These are phyloP conservation scores for Cepaea nemoralis DNA, from an alignment of 1,140 invertebrate genomes.

Conservation along the genomic window DNA sequence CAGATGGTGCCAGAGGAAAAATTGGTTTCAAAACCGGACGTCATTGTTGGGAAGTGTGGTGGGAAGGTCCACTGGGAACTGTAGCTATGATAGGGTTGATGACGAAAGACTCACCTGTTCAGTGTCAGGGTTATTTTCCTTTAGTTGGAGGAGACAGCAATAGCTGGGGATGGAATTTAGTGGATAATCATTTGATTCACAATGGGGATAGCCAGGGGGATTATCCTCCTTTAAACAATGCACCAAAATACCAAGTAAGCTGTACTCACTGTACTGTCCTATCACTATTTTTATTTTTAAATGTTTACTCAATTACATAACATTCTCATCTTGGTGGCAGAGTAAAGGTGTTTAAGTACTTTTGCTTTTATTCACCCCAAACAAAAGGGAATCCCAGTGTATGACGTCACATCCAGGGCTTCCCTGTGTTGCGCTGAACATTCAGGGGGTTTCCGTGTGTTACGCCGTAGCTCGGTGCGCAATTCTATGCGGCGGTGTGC, in stretches of 20 bases:
- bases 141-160: conserved; percentile 94
- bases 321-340: no score
- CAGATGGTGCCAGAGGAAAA: conserved; percentile 94
- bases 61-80: conserved; percentile 93
- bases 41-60: conserved; percentile 98
- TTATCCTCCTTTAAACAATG: conserved; percentile 96
- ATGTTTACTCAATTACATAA: no score
- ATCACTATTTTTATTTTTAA: no score
- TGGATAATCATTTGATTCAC: conserved; percentile 96
- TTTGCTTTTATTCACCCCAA: no score
- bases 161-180: conserved; percentile 99
- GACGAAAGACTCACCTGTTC: conserved; percentile 90
- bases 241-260: conserved; percentile 94
- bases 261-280: no score
- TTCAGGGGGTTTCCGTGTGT: no score
- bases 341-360: no score
- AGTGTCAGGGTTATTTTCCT: conserved; percentile 93
- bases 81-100: conserved; percentile 81
- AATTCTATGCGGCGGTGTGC: no score
- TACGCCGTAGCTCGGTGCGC: no score
- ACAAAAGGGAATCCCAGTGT: no score
- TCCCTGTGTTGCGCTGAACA: no score
- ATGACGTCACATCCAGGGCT: no score
- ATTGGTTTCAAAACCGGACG: conserved; percentile 91
- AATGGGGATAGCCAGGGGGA: conserved; percentile 96